Evolutionary conservation across 2,888 invertebrate species (phyloP).

Genomic region (Lasius fuliginosus): DNA sequence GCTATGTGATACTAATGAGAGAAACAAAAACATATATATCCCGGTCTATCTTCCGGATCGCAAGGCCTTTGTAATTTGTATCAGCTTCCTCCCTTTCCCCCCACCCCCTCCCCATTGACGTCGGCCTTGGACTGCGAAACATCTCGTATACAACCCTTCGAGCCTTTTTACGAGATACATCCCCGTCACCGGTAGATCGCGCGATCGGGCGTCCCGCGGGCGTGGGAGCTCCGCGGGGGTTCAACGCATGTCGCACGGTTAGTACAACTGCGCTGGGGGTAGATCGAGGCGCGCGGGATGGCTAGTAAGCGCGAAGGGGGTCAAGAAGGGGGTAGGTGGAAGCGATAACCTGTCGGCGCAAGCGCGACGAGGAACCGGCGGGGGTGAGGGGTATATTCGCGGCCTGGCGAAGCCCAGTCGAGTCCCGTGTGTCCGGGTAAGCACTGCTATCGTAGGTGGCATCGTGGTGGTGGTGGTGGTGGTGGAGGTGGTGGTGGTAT

Average conservation of each 20-base stretch:
- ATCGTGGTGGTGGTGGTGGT: conserved; percentile 73
- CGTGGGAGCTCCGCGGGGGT: conserved; percentile 76
- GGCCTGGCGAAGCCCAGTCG: conserved; percentile 82
- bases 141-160: background rate
- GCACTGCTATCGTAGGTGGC: conserved; percentile 76
- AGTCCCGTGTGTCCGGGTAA: conserved; percentile 86
- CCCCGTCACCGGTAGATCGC: conserved; percentile 9
- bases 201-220: conserved; percentile 73
- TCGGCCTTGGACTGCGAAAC: background rate
- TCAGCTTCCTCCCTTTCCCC: background rate
- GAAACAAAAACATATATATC: background rate
- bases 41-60: background rate
- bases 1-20: background rate
- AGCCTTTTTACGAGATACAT: background rate
- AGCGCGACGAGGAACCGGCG: conserved; percentile 67
- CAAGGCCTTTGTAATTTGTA: conserved; percentile 8
- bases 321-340: conserved; percentile 62
- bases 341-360: conserved; percentile 74
- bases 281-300: conserved; percentile 65
- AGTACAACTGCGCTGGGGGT: conserved; percentile 74
- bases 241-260: conserved; percentile 62
- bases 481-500: conserved; percentile 73
- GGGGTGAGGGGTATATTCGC: conserved; percentile 65
- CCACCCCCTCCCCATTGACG: background rate
- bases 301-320: conserved; percentile 69